Percentiles rank a stretch among this genome's conserved stretches.
These are phyloP conservation scores for Percopsis omiscomaycus DNA, from an alignment of 2,797 vertebrate genomes.

Conservation along the genomic window DNA sequence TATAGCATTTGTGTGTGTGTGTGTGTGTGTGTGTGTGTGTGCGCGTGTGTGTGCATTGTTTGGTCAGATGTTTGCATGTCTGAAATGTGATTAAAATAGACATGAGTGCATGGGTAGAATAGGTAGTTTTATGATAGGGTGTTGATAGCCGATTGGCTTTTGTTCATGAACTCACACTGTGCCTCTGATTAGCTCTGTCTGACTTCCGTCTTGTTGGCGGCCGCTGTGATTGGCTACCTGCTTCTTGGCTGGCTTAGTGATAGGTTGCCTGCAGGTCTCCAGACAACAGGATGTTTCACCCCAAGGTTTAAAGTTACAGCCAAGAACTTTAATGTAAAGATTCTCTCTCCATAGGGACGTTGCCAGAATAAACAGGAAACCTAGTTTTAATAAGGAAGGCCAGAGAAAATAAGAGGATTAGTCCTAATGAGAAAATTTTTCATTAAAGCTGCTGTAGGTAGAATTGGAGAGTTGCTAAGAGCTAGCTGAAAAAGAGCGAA, in stretches of 20 bases:
- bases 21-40: constrained; percentile 50
- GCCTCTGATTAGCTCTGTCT: constrained; percentile 30
- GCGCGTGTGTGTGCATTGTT: constrained; percentile 46
- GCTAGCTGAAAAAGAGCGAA: too few species aligned
- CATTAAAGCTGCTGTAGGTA: too few species aligned
- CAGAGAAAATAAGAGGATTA: background rate
- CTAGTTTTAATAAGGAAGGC: background rate
- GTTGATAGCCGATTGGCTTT: constrained; percentile 17
- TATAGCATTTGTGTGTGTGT: too few species aligned
- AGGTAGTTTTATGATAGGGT: background rate
- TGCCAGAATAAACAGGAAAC: background rate
- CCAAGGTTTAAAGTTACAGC: background rate
- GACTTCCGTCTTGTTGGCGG: constrained; percentile 14
- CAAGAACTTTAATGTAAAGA: too few species aligned
- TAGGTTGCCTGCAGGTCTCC: constrained; percentile 3
- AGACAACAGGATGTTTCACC: background rate
- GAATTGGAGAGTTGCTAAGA: too few species aligned
- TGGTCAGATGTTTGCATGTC: constrained; percentile 2
- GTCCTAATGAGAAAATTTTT: background rate
- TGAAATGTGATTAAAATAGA: constrained; percentile 7
- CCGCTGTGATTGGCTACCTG: constrained; percentile 13
- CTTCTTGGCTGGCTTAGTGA: constrained; percentile 3
- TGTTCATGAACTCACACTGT: constrained; percentile 17
- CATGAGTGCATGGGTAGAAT: background rate
- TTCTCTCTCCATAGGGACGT: too few species aligned